Conservation (phyloP, 1,140 invertebrate species). For the Zaprionus kolodkinae region DNA sequence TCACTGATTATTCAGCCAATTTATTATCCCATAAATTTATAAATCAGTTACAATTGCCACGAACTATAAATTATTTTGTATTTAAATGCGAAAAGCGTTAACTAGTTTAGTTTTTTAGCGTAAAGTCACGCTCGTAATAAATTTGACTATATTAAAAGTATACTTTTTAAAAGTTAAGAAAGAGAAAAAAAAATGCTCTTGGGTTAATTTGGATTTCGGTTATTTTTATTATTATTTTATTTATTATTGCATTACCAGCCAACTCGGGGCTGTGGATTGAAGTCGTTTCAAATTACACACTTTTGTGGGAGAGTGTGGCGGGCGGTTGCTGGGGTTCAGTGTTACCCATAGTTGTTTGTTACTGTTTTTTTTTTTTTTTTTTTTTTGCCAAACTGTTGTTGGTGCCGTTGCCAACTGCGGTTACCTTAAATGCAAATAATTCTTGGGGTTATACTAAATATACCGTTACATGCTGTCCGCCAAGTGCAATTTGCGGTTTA, state of each 20-base stretch:
- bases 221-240: background rate
- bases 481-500: slow-evolving; percentile 47
- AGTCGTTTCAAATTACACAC: slow-evolving; percentile 41
- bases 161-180: background rate
- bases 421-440: slow-evolving; percentile 29
- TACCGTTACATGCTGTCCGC: slow-evolving; percentile 29
- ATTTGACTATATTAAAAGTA: background rate
- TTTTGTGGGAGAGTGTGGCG: slow-evolving; percentile 5
- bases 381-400: slow-evolving; percentile 10
- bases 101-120: background rate
- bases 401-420: slow-evolving; percentile 30
- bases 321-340: background rate
- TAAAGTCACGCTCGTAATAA: slow-evolving; percentile 1
- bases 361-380: slow-evolving; percentile 9
- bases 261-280: slow-evolving; percentile 31
- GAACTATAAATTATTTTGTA: slow-evolving; percentile 6
- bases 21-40: slow-evolving; percentile 30
- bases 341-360: background rate
- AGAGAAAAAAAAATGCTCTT: no score
- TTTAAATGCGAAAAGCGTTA: slow-evolving; percentile 1
- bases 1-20: slow-evolving; percentile 18
- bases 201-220: slow-evolving; percentile 10
- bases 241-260: slow-evolving; percentile 15
- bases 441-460: slow-evolving; percentile 32
- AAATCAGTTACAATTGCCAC: slow-evolving; percentile 12